Evolutionary conservation across 2,888 invertebrate genomes (phyloP).

Genomic region (Noctua fimbriata): DNA sequence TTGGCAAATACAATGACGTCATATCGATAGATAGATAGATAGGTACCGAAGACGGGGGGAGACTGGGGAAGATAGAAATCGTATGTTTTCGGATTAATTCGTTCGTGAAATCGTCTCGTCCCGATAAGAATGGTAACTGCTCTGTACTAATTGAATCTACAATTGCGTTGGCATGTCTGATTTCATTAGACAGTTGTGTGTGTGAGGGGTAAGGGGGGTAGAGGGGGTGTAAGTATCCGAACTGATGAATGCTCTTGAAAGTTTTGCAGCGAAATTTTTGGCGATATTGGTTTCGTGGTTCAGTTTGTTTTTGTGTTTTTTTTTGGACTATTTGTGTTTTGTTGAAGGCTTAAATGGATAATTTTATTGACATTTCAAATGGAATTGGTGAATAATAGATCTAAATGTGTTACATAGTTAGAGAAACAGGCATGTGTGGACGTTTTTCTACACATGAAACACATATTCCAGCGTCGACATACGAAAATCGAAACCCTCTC

Average conservation of each 20-base stretch:
- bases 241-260: constrained; percentile 72
- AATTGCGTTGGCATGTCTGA: constrained; percentile 89
- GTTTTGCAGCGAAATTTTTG: constrained; percentile 68
- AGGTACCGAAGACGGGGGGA: constrained; percentile 78
- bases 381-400: not conserved
- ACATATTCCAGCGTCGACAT: constrained; percentile 20
- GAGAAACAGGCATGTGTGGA: not conserved
- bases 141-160: constrained; percentile 90
- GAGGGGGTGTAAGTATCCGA: constrained; percentile 69
- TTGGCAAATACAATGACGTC: constrained; percentile 87
- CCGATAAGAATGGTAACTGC: constrained; percentile 89
- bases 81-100: constrained; percentile 91
- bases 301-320: constrained; percentile 37
- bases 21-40: constrained; percentile 80
- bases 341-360: constrained; percentile 16
- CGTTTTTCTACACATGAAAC: constrained; percentile 5
- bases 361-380: constrained; percentile 11
- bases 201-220: constrained; percentile 76
- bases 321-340: not conserved
- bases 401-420: not conserved
- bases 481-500: constrained; percentile 40
- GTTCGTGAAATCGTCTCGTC: constrained; percentile 90
- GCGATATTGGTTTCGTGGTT: constrained; percentile 70
- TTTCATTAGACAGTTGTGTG: constrained; percentile 83
- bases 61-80: constrained; percentile 86